Conservation (phyloP, 2,797 vertebrate species). For the Vultur gryphus region DNA sequence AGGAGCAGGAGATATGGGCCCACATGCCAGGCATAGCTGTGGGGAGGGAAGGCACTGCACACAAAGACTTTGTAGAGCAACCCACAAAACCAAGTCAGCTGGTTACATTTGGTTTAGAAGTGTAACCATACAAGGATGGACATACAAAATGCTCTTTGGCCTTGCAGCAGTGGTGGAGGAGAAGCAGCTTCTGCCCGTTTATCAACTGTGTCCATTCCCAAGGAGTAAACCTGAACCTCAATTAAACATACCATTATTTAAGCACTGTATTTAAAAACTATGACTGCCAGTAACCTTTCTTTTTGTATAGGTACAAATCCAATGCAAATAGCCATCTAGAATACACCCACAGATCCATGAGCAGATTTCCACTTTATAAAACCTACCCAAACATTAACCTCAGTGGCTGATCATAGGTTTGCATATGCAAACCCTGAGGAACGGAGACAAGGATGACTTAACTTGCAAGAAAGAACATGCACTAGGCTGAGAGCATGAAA, state of each 20-base stretch:
- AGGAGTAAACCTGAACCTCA: background rate
- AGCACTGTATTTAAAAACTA: background rate
- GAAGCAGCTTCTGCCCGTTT: background rate
- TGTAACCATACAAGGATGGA: background rate
- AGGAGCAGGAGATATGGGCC: background rate
- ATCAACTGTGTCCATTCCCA: background rate
- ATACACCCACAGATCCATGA: background rate
- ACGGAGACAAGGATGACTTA: background rate
- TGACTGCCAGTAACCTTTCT: background rate
- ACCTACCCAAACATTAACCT: background rate
- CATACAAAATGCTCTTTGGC: background rate
- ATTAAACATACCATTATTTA: background rate
- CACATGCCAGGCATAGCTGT: background rate
- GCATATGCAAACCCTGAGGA: constrained; percentile 49
- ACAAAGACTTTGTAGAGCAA: background rate
- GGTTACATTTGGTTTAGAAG: background rate
- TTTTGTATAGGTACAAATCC: background rate
- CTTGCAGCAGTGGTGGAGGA: background rate
- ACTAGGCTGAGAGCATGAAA: background rate
- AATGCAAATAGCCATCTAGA: constrained; percentile 19
- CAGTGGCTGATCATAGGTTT: background rate
- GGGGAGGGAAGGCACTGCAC: background rate
- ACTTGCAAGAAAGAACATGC: background rate
- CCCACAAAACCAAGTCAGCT: background rate
- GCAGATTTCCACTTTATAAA: background rate